Evolutionary conservation across 2,797 vertebrate genomes (phyloP), one percentile per base, ranked within the genome.

Genomic region (Aeoliscus strigatus): DNA sequence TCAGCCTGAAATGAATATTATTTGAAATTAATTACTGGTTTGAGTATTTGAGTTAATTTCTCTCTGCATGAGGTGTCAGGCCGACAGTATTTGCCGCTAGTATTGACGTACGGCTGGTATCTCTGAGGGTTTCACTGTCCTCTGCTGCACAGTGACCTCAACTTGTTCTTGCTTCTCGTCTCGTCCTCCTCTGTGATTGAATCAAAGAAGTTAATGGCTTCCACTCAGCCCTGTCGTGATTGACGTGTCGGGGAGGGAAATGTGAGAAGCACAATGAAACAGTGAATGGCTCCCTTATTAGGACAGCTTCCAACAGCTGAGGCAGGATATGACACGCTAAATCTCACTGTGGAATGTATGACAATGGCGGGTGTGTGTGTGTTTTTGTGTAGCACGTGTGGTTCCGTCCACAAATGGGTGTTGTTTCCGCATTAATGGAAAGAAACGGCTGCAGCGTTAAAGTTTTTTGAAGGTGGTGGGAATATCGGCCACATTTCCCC

Each of bases 321-420:
- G 81, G 61, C 86, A 84, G 83, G 87, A 87, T 85, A 65, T 79
- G 81, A 86, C 87, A 85, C 4, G 85, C 71, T 59, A 50, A 70
- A 72, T 69, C 75, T 74, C 60, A 39, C 60, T 27, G 53, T 75
- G 86, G 86, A 88, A 89, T 89, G 85, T 75, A 61, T 60, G 66
- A 75, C 63, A 77, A 54, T 73, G 36, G 67, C 5, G 24, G 6
- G 24, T 61, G 42, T 48, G 36, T 9, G 29, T 45, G 39, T 26
- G 14, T 53, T 28, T 54, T 27, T 60, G 28, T 53, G 41, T 28
- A 27, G 17, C 31, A 43, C 9, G 26, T 57, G 43, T 48, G 9
- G 31, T 25, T 68, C 6, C 56, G 14, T 52, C 42, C 31, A 33
- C 34, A 49, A 51, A 45, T 66, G 66, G 41, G 27, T 58, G 40